A percentile compares a stretch with the other conserved stretches of the same genome.
Evolutionary conservation across 2,888 invertebrate species (phyloP).

Genomic region (Leptopilina myrica): DNA sequence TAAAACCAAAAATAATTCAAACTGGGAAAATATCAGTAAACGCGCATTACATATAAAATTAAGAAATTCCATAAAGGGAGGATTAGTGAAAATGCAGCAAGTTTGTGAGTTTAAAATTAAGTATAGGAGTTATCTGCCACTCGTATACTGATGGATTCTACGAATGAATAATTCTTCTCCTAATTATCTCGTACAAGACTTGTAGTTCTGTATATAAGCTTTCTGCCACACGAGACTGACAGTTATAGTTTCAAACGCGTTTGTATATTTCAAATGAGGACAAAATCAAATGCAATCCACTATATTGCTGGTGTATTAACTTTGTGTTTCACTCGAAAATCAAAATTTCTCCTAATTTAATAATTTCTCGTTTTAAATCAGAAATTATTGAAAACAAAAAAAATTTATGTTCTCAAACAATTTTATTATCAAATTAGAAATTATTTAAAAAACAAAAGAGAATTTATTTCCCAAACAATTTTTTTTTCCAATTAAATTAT

Average conservation of each 20-base stretch:
- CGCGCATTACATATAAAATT: too few relatives aligned
- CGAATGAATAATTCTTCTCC: slow-evolving; percentile 22
- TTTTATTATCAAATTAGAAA: too few relatives aligned
- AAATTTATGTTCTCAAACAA: too few relatives aligned
- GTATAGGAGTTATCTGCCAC: background rate
- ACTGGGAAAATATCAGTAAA: too few relatives aligned
- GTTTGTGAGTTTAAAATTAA: background rate
- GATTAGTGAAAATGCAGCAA: background rate
- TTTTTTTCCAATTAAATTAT: too few relatives aligned
- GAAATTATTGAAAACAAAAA: too few relatives aligned
- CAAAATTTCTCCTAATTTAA: background rate
- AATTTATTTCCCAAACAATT: too few relatives aligned
- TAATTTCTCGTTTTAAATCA: too few relatives aligned
- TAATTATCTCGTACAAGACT: slow-evolving; percentile 15
- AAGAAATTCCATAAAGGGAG: too few relatives aligned
- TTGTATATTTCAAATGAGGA: background rate
- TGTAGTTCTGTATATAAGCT: background rate
- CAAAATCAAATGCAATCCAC: slow-evolving; percentile 11
- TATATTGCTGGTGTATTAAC: too few relatives aligned
- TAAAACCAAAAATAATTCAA: too few relatives aligned
- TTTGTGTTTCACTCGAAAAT: background rate
- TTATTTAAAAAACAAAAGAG: too few relatives aligned
- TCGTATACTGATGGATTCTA: slow-evolving; percentile 3
- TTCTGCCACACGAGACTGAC: background rate
- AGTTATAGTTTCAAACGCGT: slow-evolving; percentile 16